These are phyloP conservation scores for Andrena haemorrhoa DNA, from an alignment of 2,888 invertebrate genomes.

Conservation along the genomic window DNA sequence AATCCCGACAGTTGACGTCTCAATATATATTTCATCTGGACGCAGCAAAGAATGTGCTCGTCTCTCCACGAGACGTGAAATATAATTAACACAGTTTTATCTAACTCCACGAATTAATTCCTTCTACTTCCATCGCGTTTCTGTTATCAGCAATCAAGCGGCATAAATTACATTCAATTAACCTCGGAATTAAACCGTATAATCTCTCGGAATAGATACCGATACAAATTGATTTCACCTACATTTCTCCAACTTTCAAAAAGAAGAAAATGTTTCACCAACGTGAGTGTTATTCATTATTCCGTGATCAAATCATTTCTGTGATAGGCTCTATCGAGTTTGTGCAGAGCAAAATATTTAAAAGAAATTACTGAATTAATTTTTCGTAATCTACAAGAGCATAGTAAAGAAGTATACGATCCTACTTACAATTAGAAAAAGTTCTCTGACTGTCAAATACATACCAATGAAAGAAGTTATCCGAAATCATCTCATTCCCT, in stretches of 20 bases:
- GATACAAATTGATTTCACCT: not conserved
- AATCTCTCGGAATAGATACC: not conserved
- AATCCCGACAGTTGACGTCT: slow-evolving; percentile 31
- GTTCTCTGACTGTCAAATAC: no score
- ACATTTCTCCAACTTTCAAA: slow-evolving; percentile 3
- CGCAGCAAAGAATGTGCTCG: not conserved
- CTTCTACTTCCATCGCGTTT: not conserved
- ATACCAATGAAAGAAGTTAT: no score
- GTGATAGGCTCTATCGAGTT: no score
- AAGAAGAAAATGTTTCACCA: not conserved
- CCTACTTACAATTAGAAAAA: no score
- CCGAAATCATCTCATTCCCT: no score
- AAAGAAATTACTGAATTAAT: no score
- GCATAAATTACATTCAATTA: not conserved
- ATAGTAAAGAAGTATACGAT: no score
- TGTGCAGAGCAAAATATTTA: no score
- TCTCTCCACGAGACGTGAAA: not conserved
- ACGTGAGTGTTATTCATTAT: not conserved
- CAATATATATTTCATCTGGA: slow-evolving; percentile 18
- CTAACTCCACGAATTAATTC: not conserved
- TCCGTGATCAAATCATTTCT: no score
- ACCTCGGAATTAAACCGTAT: not conserved
- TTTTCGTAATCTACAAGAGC: no score
- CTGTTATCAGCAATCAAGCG: not conserved
- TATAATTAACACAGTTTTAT: not conserved